Evolutionary conservation across 2,113 vertebrate genomes (phyloP).

Genomic region (Emberiza fucata): DNA sequence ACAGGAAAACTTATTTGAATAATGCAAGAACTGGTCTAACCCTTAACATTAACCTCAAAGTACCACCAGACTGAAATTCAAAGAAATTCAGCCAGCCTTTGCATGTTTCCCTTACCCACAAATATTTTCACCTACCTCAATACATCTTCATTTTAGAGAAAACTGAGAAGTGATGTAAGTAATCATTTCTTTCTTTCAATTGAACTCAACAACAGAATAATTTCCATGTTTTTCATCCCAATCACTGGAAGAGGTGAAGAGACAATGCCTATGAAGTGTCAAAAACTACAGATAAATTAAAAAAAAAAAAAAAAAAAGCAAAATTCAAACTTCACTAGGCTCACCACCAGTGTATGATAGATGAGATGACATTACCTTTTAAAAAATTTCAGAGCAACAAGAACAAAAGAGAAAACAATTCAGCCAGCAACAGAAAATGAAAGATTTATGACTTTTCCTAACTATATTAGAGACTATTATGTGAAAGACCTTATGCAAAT

Average conservation of each 20-base stretch:
- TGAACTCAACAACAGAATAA: neutral
- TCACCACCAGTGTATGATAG: neutral
- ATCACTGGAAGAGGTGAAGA: neutral
- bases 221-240: neutral
- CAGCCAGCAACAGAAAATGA: neutral
- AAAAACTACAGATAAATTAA: neutral
- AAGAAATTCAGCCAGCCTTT: neutral
- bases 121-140: neutral
- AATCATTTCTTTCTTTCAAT: neutral
- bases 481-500: conserved; percentile 40
- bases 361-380: neutral
- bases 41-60: neutral
- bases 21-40: neutral
- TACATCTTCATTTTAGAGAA: neutral
- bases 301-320: neutral
- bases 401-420: neutral
- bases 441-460: neutral
- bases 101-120: neutral
- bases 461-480: neutral
- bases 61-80: neutral
- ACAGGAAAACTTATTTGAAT: neutral
- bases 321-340: neutral
- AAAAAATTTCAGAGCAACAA: neutral
- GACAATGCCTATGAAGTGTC: neutral
- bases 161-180: neutral